Conservation (phyloP, 1,140 invertebrate species). For the Drosophila orosa region DNA sequence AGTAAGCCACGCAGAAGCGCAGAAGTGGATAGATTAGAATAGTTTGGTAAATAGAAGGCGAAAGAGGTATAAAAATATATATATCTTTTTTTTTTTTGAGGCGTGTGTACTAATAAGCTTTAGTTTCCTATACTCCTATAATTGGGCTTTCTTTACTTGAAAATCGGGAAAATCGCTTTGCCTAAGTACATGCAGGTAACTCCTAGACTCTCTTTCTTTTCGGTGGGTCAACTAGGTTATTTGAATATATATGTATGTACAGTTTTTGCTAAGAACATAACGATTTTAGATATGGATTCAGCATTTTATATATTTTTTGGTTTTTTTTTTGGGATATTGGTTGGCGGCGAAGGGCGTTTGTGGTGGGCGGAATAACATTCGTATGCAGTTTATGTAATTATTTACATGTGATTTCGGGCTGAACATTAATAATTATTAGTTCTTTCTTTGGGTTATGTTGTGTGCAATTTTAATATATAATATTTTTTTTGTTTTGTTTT, state of each 20-base stretch:
- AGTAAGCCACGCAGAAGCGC: conserved; percentile 47
- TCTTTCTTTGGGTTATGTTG: conserved; percentile 40
- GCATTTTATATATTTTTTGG: conserved; percentile 16
- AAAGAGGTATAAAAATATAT: conserved; percentile 1
- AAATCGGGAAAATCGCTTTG: not conserved
- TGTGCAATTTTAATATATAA: conserved; percentile 36
- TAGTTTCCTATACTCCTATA: conserved; percentile 5
- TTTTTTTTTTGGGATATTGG: conserved; percentile 12
- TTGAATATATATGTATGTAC: conserved; percentile 32
- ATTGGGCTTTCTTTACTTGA: not conserved
- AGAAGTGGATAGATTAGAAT: conserved; percentile 12
- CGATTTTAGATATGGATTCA: conserved; percentile 20
- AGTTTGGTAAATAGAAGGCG: conserved; percentile 16
- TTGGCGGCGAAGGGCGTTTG: conserved; percentile 25
- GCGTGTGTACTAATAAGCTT: conserved; percentile 19
- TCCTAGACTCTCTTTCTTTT: conserved; percentile 15
- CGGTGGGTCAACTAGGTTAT: conserved; percentile 21
- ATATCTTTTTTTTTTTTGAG: not conserved
- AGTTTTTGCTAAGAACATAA: conserved; percentile 30
- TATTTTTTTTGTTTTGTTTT: conserved; percentile 9
- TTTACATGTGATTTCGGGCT: conserved; percentile 64
- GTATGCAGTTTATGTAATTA: conserved; percentile 69
- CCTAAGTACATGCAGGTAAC: conserved; percentile 29
- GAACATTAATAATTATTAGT: conserved; percentile 12
- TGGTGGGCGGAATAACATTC: conserved; percentile 47